Percentiles rank a stretch among this genome's conserved stretches.
phyloP scores from a whole-genome alignment of 2,888 invertebrate genomes.

The Melanostoma mellinum region DNA sequence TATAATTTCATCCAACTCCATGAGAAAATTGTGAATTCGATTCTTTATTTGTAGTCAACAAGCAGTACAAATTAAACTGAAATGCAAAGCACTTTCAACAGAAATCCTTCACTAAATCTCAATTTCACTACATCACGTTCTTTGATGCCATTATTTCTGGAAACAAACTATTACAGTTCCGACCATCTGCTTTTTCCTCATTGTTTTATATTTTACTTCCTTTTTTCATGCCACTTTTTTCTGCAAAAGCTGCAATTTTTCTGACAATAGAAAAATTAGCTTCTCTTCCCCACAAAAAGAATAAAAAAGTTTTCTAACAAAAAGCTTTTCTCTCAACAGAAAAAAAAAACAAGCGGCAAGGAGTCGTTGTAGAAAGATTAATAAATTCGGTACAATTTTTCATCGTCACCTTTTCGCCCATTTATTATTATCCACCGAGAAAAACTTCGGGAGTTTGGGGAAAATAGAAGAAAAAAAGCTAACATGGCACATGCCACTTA shows the following conservation, averaged over 20 bases:
- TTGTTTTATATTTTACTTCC: conserved; percentile 4
- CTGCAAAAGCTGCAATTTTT: conserved; percentile 33
- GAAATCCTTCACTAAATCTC: conserved; percentile 37
- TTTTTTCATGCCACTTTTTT: background rate
- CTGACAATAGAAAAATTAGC: conserved; percentile 24
- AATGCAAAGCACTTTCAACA: conserved; percentile 12
- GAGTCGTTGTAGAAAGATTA: conserved; percentile 46
- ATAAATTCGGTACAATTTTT: conserved; percentile 62
- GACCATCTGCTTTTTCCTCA: conserved; percentile 44
- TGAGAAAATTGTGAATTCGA: background rate
- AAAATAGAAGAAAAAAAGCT: conserved; percentile 12
- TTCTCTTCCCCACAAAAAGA: conserved; percentile 39
- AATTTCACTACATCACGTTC: conserved; percentile 54
- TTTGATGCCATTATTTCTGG: conserved; percentile 14
- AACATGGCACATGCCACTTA: conserved; percentile 30
- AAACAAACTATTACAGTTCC: conserved; percentile 32
- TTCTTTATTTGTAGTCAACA: background rate
- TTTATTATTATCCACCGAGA: conserved; percentile 6
- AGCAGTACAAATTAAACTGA: background rate
- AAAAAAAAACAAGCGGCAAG: background rate
- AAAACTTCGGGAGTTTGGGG: background rate
- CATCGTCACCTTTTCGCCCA: conserved; percentile 35
- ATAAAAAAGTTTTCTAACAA: conserved; percentile 35
- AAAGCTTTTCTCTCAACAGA: conserved; percentile 4
- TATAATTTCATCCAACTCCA: too few species aligned